Conservation (phyloP, 2,113 vertebrate species). For the Progne subis region DNA sequence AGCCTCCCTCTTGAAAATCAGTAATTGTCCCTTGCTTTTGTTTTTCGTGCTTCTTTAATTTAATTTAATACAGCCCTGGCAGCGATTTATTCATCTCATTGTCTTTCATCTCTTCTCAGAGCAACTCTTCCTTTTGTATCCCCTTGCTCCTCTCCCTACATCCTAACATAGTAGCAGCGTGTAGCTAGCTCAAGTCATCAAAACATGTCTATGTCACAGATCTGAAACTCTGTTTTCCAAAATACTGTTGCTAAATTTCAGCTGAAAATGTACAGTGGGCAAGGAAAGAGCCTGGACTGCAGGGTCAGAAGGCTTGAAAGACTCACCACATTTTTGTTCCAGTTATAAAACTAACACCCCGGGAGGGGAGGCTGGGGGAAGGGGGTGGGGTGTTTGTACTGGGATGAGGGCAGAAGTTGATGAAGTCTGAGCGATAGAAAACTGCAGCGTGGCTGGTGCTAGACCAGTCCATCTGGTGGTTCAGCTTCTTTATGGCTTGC, state of each 20-base stretch:
- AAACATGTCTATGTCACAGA: neutral
- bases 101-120: neutral
- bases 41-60: neutral
- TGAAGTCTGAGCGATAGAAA: neutral
- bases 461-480: slow-evolving; percentile 6
- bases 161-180: neutral
- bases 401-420: neutral
- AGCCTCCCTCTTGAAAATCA: neutral
- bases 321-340: neutral
- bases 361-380: neutral
- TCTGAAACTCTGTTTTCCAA: neutral
- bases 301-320: neutral
- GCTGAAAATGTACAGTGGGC: neutral
- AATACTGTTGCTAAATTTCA: neutral
- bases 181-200: neutral
- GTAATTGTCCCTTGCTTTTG: neutral
- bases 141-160: neutral
- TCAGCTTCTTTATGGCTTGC: neutral
- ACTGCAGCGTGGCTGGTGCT: neutral
- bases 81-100: neutral
- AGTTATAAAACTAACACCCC: neutral
- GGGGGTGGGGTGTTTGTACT: neutral
- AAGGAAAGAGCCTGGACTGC: neutral
- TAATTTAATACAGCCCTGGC: neutral
- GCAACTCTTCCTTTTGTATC: neutral